Conservation (phyloP, 2,113 vertebrate genomes). For the Oryzias celebensis region DNA sequence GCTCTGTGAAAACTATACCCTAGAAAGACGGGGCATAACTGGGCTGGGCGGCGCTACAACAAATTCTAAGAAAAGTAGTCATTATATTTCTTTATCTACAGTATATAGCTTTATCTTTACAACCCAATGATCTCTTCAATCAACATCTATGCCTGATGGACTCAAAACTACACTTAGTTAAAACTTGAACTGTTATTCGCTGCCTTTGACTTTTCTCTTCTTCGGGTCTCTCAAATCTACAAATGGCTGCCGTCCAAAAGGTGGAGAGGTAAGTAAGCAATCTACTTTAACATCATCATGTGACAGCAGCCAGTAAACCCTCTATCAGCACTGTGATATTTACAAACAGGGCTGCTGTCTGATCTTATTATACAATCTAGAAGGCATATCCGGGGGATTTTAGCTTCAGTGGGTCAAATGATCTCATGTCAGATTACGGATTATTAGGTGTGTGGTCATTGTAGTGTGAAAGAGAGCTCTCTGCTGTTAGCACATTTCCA, state of each 20-base stretch:
- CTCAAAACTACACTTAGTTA: background rate
- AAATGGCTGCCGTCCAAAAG: constrained; percentile 17
- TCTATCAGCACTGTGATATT: constrained; percentile 18
- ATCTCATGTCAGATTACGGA: background rate
- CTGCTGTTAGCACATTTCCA: constrained; percentile 12
- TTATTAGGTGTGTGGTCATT: background rate
- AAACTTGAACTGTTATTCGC: background rate
- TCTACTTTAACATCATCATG: constrained; percentile 37
- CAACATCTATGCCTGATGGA: background rate
- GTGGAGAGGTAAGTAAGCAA: constrained; percentile 32
- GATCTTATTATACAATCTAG: constrained; percentile 44
- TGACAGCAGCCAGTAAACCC: constrained; percentile 4
- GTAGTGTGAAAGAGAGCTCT: background rate
- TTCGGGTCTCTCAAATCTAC: constrained; percentile 2
- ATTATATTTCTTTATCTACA: too few species aligned
- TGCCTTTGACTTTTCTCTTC: background rate
- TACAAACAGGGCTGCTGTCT: constrained; percentile 10
- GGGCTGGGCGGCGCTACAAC: too few species aligned
- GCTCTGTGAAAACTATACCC: too few species aligned
- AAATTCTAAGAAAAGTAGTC: too few species aligned
- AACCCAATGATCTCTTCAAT: background rate
- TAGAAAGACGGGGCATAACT: too few species aligned
- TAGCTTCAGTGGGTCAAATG: background rate
- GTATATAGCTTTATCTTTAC: background rate
- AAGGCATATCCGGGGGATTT: constrained; percentile 10